Base-by-base conservation (phyloP, 2,888 invertebrate species). In the Thecocarcelia acutangulata region DNA sequence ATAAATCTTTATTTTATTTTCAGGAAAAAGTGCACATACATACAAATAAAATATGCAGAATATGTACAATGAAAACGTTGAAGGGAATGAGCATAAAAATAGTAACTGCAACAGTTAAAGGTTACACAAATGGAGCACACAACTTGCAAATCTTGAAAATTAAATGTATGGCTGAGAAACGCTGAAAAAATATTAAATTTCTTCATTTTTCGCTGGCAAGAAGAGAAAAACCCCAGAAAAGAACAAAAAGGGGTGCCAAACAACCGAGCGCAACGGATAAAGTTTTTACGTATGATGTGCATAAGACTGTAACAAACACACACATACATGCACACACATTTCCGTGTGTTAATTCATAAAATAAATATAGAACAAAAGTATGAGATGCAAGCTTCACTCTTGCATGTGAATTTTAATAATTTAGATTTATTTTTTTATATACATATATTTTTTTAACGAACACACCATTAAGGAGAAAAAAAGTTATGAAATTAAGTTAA, bases 61-160 rank as follows among this genome's bases (percentile, higher is more conserved):
- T 59, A 42, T 42, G 12, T 24, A 33, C 4, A 15, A 54, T 28
- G 2, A 52, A 28, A 46, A 37, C 15, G n/a, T 40, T 2, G 15
- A 28, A 40, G n/a, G 5, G 59, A 44, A 52, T 19, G 13, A 33
- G 17, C n/a, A 11, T 28, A 50, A 28, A 68, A 61, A 52, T 46
- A 61, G 44, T 44, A 50, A 44, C 59, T 59, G 75, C 75, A 76
- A 76, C 75, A 68, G 75, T 76, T 76, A 68, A 68, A 52, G 68
- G 52, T 76, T 68, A 52, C 33, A 68, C 33, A 76, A 76, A 68
- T 61, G 50, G 33, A 44, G 66, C 42, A 50, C 24, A 28, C 17
- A 59, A 28, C 56, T 17, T 13, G 50, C 11, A 42, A 52, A 59
- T 58, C 40, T 58, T n/a, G 33, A 59, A 59, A 63, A 46, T 19